A percentile compares a stretch with the other conserved stretches of the same genome.
Conservation (phyloP, 2,797 vertebrate species). For the Acestrorhynchus altus region DNA sequence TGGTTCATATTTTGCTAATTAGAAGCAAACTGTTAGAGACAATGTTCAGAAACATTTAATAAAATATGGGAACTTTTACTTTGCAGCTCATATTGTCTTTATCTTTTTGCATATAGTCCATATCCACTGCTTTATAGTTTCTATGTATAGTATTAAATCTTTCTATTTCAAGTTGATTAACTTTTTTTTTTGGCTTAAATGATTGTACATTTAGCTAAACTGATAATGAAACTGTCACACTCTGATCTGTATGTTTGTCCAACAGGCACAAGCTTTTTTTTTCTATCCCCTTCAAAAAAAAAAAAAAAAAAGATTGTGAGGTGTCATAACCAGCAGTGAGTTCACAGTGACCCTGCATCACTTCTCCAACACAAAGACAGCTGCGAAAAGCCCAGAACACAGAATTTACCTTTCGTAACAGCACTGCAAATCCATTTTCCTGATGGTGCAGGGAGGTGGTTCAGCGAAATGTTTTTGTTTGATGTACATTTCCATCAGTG, state of each 20-base stretch:
- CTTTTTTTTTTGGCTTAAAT: no score
- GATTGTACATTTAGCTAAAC: background rate
- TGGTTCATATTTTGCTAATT: no score
- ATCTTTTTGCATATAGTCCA: no score
- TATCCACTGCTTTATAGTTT: no score
- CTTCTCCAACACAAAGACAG: conserved; percentile 37
- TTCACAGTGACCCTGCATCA: conserved; percentile 30
- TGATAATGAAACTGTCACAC: background rate
- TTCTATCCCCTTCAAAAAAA: background rate
- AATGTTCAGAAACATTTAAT: no score
- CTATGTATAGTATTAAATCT: no score
- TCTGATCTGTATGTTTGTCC: background rate
- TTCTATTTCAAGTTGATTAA: no score
- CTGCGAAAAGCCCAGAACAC: conserved; percentile 14
- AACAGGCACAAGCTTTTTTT: background rate
- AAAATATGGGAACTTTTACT: no score
- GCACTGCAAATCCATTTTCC: conserved; percentile 27
- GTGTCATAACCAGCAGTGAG: conserved; percentile 33
- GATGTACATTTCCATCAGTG: conserved; percentile 62
- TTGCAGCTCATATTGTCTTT: no score
- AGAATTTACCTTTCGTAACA: conserved; percentile 43
- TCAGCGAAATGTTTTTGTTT: conserved; percentile 55
- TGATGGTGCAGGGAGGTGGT: conserved; percentile 29
- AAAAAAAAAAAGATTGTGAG: conserved; percentile 20
- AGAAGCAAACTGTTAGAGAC: no score